Evolutionary conservation across 2,888 invertebrate species (phyloP).

Genomic region (Trichogramma dendrolimi): DNA sequence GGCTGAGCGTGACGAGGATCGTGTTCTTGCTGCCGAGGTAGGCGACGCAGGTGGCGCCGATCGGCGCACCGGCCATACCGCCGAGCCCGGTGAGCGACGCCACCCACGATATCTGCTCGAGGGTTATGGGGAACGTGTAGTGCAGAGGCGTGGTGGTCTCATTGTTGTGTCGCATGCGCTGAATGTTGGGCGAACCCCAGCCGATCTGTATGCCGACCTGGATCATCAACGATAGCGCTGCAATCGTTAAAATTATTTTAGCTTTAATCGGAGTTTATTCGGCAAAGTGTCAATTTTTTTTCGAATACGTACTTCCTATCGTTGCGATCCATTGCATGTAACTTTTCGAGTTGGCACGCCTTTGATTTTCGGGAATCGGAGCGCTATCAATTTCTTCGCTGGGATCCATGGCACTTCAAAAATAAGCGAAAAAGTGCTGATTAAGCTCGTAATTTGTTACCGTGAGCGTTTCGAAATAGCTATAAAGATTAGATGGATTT

Average conservation of each 20-base stretch:
- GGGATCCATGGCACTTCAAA: too few species aligned
- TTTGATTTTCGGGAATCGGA: neutral
- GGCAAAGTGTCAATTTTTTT: neutral
- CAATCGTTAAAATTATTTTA: constrained; percentile 1
- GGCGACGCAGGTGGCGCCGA: constrained; percentile 30
- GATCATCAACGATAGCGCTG: constrained; percentile 37
- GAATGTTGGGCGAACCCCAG: constrained; percentile 43
- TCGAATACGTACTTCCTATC: neutral
- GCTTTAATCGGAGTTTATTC: neutral
- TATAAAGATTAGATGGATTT: too few species aligned
- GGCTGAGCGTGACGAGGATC: constrained; percentile 28
- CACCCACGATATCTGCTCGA: constrained; percentile 37
- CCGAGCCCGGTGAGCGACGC: constrained; percentile 29
- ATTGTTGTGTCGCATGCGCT: constrained; percentile 35
- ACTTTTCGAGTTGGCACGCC: neutral
- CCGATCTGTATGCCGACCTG: constrained; percentile 37
- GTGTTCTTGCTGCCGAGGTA: constrained; percentile 33
- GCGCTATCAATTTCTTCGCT: too few species aligned
- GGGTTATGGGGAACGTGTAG: constrained; percentile 22
- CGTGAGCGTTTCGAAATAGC: too few species aligned
- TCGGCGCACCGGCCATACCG: constrained; percentile 30
- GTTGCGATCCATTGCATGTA: constrained; percentile 13
- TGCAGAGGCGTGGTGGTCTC: constrained; percentile 12
- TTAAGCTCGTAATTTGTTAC: neutral
- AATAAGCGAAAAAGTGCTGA: neutral